phyloP scores from a whole-genome alignment of 2,888 invertebrate genomes.

The Silvanus unidentatus region DNA sequence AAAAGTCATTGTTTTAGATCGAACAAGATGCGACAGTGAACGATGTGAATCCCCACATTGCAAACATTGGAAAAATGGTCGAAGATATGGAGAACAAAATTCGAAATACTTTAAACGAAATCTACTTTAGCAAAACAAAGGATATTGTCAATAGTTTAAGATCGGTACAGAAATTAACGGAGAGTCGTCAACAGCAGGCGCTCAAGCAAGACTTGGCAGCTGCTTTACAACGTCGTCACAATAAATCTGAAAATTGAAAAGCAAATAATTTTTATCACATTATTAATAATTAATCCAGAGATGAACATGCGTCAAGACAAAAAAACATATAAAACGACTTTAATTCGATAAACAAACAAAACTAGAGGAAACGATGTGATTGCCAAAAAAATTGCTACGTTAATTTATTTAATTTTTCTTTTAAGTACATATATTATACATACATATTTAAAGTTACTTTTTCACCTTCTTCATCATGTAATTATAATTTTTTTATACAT shows the following conservation, averaged over 20 bases:
- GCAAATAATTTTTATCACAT: slow-evolving; percentile 9
- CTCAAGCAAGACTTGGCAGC: slow-evolving; percentile 80
- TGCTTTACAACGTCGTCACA: slow-evolving; percentile 77
- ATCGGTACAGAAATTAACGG: slow-evolving; percentile 72
- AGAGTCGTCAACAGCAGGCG: slow-evolving; percentile 76
- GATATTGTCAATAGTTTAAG: slow-evolving; percentile 91
- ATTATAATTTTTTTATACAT: too few species aligned
- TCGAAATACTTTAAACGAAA: slow-evolving; percentile 94
- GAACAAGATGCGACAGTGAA: slow-evolving; percentile 88
- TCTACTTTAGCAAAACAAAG: slow-evolving; percentile 98
- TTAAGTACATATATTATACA: too few species aligned
- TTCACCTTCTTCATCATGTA: too few species aligned
- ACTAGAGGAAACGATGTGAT: too few species aligned
- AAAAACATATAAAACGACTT: too few species aligned
- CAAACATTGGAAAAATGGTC: slow-evolving; percentile 97
- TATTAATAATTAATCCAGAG: too few species aligned
- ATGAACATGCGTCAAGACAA: too few species aligned
- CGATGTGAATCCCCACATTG: slow-evolving; percentile 94
- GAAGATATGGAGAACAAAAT: slow-evolving; percentile 99
- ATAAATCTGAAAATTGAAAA: slow-evolving; percentile 51
- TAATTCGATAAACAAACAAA: too few species aligned
- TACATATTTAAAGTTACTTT: too few species aligned
- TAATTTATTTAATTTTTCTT: too few species aligned
- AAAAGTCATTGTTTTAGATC: slow-evolving; percentile 54
- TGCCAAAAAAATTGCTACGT: too few species aligned